Percentiles rank a stretch among this genome's conserved stretches.
phyloP scores from a whole-genome alignment of 2,113 vertebrate genomes.

The Lichenostomus cassidix region DNA sequence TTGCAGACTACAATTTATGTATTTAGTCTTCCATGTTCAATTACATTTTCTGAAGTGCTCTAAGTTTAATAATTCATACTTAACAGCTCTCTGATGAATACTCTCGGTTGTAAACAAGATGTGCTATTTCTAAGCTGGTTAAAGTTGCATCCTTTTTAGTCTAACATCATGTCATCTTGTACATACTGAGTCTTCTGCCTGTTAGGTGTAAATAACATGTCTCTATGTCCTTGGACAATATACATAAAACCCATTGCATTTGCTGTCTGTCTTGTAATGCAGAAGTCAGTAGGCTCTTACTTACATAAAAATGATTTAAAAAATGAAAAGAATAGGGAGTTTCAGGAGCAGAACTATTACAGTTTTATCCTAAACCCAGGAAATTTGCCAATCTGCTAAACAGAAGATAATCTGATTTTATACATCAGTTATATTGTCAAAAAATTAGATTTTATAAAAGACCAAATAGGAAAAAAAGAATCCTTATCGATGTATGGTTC shows the following conservation, averaged over 20 bases:
- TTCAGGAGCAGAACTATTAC: background rate
- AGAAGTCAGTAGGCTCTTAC: background rate
- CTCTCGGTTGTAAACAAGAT: conserved; percentile 4
- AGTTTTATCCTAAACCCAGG: background rate
- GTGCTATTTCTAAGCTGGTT: conserved; percentile 5
- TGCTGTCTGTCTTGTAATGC: background rate
- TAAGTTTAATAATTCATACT: conserved; percentile 56
- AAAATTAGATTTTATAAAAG: background rate
- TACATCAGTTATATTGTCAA: background rate
- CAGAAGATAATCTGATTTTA: background rate
- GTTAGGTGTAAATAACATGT: background rate
- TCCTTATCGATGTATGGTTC: background rate
- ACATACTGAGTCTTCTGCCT: background rate
- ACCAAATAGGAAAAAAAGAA: background rate
- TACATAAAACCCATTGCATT: background rate
- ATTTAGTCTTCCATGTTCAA: background rate
- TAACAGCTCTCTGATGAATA: conserved; percentile 40
- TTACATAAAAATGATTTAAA: background rate
- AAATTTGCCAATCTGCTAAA: background rate
- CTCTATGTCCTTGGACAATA: background rate
- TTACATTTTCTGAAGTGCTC: conserved; percentile 50
- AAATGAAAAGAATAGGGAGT: background rate
- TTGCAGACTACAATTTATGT: conserved; percentile 28
- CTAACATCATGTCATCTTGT: background rate
- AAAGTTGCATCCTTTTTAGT: background rate